These are phyloP conservation scores for Morone saxatilis DNA, from an alignment of 2,113 vertebrate genomes.

Conservation along the genomic window DNA sequence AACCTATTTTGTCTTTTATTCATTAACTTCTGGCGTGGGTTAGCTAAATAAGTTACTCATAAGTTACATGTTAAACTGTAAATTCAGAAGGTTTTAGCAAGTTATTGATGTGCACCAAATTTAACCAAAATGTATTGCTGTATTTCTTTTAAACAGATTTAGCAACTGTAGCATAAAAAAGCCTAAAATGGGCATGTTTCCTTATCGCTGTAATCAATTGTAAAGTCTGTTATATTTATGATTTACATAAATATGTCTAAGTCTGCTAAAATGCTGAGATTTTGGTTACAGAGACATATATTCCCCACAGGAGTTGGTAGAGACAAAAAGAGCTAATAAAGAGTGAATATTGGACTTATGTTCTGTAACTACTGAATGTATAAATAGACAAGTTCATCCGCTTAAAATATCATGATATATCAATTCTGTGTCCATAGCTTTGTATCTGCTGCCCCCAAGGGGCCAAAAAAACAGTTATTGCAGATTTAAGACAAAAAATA, in stretches of 20 bases:
- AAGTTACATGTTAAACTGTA: neutral
- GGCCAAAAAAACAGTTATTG: neutral
- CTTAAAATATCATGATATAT: neutral
- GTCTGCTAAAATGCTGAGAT: neutral
- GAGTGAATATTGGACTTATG: neutral
- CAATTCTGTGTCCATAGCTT: neutral
- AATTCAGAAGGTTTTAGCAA: neutral
- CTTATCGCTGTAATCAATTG: neutral
- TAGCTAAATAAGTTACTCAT: neutral
- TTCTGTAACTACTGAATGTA: neutral
- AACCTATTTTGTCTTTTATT: neutral
- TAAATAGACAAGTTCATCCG: neutral
- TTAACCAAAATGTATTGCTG: neutral
- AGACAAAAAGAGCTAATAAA: neutral
- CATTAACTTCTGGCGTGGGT: neutral
- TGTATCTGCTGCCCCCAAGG: neutral
- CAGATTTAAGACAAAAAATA: neutral
- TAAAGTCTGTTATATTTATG: neutral
- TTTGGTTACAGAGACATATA: neutral
- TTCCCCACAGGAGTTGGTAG: neutral
- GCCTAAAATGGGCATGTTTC: neutral
- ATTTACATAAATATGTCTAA: neutral
- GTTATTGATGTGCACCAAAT: neutral
- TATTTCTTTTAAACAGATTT: neutral
- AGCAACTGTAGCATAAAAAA: neutral